Base-by-base conservation (phyloP, 1,140 invertebrate genomes). In the Battus philenor region DNA sequence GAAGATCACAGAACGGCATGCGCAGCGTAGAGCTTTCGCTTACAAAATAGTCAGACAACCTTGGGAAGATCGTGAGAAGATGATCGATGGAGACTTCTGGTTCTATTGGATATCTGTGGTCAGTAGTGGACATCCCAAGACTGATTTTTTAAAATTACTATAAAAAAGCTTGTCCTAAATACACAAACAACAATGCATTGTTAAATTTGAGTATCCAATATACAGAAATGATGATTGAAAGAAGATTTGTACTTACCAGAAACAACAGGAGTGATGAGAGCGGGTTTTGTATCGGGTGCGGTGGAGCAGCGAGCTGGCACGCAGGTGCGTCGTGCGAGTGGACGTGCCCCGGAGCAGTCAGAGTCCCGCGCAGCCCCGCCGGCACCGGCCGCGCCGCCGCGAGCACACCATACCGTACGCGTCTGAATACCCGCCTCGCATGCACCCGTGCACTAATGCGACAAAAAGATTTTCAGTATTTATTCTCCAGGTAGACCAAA, bases 361-460 rank as follows among this genome's bases (percentile, higher is more conserved):
- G 39, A 12, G 48, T 79, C 79, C 0, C 63, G 57, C 11, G 60
- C 66, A 0, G 79, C 68, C 0, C 73, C 76, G 0, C 39, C 49
- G 0, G 73, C 72, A 1, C 76, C 79, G 8, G 58, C 77, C 3
- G 47, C 65, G 0, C 72, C 79, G 12, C 74, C 74, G 4, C 69
- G 61, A 0, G 68, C 57, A 47, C 85, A 87, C 63, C 79, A 84
- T 7, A 87, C 85, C 4, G 81, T 73, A 0, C 86, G 70, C 0
- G 70, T 69, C 36, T 86, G 77, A 1, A 86, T 59, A 1, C 82
- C 83, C 1, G 75, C 74, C 10, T 83, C 83, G 29, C 86, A 87
- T 0, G 75, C 68, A 12, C 86, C 86, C n/a, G 67, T 49, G 54
- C 86, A 87, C 86, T 87, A 46, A 30, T 0, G n/a, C n/a, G n/a